Conservation (phyloP, 2,888 invertebrate species). For the Elmis aenea region DNA sequence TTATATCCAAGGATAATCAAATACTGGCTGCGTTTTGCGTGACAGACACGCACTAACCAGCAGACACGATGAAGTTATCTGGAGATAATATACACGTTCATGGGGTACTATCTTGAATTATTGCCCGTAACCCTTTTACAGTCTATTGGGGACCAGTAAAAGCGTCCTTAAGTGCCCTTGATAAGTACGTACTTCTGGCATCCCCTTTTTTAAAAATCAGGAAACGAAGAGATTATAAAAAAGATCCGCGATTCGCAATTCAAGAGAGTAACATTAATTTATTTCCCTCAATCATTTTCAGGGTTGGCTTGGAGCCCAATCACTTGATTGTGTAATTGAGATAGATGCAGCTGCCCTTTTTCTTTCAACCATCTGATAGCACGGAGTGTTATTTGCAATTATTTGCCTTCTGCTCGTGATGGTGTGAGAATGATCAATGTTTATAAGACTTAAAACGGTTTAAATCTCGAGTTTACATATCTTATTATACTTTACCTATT, state of each 20-base stretch:
- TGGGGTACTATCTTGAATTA: slow-evolving; percentile 43
- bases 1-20: no score
- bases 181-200: slow-evolving; percentile 42
- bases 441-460: no score
- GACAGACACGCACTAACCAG: no score
- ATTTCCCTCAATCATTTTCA: slow-evolving; percentile 17
- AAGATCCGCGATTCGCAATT: slow-evolving; percentile 19
- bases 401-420: no score
- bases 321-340: slow-evolving; percentile 26
- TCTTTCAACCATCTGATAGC: no score
- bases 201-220: slow-evolving; percentile 40
- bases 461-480: no score
- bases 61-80: slow-evolving; percentile 12
- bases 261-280: slow-evolving; percentile 22
- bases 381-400: no score
- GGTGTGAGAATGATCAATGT: no score
- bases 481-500: no score
- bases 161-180: slow-evolving; percentile 46
- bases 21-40: no score
- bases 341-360: no score
- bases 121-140: slow-evolving; percentile 49
- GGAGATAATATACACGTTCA: slow-evolving; percentile 24
- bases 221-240: slow-evolving; percentile 38
- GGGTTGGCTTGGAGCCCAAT: slow-evolving; percentile 21
- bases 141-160: slow-evolving; percentile 49